Evolutionary conservation across 2,113 vertebrate species (phyloP).

Genomic region (Colossoma macropomum): DNA sequence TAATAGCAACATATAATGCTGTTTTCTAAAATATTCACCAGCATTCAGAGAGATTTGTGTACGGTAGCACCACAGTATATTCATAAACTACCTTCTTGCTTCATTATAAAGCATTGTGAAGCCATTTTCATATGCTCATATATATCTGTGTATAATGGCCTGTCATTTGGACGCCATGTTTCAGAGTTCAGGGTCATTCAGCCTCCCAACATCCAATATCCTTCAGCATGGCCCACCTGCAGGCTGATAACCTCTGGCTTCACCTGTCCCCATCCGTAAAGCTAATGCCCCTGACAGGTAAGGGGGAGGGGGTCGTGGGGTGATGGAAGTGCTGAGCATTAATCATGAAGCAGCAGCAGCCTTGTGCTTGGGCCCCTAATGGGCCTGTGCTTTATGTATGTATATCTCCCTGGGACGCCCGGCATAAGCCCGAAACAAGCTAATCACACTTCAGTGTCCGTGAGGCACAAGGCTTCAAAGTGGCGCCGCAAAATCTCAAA

Average conservation of each 20-base stretch:
- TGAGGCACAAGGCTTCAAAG: slow-evolving; percentile 67
- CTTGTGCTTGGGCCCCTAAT: slow-evolving; percentile 64
- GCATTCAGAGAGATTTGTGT: not conserved
- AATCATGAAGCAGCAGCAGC: slow-evolving; percentile 60
- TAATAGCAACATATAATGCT: too few species aligned
- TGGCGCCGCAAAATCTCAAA: slow-evolving; percentile 64
- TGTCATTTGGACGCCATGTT: not conserved
- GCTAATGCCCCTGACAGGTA: slow-evolving; percentile 73
- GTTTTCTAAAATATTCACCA: too few species aligned
- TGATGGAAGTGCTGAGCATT: slow-evolving; percentile 62
- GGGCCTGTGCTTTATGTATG: slow-evolving; percentile 72
- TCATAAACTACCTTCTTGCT: not conserved
- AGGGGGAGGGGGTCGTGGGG: slow-evolving; percentile 57
- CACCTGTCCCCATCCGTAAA: slow-evolving; percentile 77
- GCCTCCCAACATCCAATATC: slow-evolving; percentile 53
- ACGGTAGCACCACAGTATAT: not conserved
- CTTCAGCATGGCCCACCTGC: slow-evolving; percentile 64
- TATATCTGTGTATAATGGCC: not conserved
- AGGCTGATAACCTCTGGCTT: slow-evolving; percentile 70
- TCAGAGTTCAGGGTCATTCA: slow-evolving; percentile 6
- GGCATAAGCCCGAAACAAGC: slow-evolving; percentile 65
- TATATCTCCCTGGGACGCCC: slow-evolving; percentile 63
- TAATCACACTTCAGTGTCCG: slow-evolving; percentile 64
- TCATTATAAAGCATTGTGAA: not conserved
- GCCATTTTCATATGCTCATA: not conserved